A percentile compares a stretch with the other conserved stretches of the same genome.
phyloP scores from a whole-genome alignment of 2,888 invertebrate genomes.

The Brachycybe producta region DNA sequence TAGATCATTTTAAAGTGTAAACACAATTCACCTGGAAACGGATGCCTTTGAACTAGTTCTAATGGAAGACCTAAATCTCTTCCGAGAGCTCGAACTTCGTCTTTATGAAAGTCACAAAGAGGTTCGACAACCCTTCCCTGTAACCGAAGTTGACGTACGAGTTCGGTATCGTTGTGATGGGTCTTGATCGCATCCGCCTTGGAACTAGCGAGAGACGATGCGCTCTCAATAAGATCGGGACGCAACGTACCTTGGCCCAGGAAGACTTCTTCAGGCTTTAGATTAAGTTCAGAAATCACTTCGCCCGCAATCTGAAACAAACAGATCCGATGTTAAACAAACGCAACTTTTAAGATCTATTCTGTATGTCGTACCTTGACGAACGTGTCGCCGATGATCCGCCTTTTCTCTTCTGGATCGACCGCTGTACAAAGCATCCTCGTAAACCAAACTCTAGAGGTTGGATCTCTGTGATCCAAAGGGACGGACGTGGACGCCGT shows the following conservation, averaged over 20 bases:
- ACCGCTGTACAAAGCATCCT: slow-evolving; percentile 70
- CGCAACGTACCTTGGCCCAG: slow-evolving; percentile 90
- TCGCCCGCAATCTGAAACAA: slow-evolving; percentile 60
- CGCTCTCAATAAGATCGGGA: slow-evolving; percentile 97
- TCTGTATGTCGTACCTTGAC: slow-evolving; percentile 46
- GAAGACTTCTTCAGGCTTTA: slow-evolving; percentile 83
- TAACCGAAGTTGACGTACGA: slow-evolving; percentile 61
- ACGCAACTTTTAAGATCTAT: neutral
- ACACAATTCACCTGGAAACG: slow-evolving; percentile 61
- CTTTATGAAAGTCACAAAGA: slow-evolving; percentile 97
- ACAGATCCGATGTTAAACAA: slow-evolving; percentile 5
- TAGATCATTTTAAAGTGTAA: neutral
- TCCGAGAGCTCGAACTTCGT: slow-evolving; percentile 83
- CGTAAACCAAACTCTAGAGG: slow-evolving; percentile 48
- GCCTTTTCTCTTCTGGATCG: slow-evolving; percentile 95
- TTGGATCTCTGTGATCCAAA: slow-evolving; percentile 39
- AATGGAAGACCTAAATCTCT: slow-evolving; percentile 74
- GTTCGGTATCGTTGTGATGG: slow-evolving; percentile 96
- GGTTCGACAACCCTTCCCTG: slow-evolving; percentile 88
- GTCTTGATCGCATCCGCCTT: slow-evolving; percentile 97
- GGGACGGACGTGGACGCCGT: slow-evolving; percentile 67
- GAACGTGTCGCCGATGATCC: slow-evolving; percentile 98
- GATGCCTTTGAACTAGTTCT: slow-evolving; percentile 83
- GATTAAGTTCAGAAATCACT: slow-evolving; percentile 68
- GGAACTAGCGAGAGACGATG: slow-evolving; percentile 62